These are phyloP conservation scores for Diphyllodes magnificus DNA, from an alignment of 2,113 vertebrate genomes.

Conservation along the genomic window DNA sequence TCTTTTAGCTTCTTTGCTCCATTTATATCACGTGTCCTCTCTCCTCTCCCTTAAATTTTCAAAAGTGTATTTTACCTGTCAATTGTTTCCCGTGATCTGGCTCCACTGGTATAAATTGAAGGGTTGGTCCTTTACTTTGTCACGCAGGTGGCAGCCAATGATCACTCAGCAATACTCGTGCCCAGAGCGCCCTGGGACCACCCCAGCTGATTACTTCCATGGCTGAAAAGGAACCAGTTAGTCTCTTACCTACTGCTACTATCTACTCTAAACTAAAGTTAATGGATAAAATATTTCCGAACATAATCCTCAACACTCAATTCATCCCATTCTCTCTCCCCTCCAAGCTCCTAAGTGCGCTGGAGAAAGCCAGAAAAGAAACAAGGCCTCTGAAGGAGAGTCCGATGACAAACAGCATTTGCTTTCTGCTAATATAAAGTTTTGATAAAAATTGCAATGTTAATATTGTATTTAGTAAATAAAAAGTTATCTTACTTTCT, in stretches of 20 bases:
- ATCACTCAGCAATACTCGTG: constrained; percentile 64
- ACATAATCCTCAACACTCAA: background rate
- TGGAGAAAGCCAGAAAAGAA: background rate
- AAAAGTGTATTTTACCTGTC: constrained; percentile 60
- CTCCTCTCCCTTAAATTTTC: constrained; percentile 14
- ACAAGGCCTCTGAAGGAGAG: background rate
- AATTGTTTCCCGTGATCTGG: constrained; percentile 61
- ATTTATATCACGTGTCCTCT: background rate
- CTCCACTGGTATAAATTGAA: constrained; percentile 62
- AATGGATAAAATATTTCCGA: background rate
- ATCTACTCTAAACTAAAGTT: constrained; percentile 45
- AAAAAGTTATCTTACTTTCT: background rate
- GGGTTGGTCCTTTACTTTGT: constrained; percentile 69
- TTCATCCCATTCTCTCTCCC: background rate
- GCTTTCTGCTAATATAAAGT: background rate
- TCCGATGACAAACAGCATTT: background rate
- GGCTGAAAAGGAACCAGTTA: constrained; percentile 71
- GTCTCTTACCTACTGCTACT: constrained; percentile 66
- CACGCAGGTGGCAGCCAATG: constrained; percentile 67
- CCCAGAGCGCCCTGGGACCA: constrained; percentile 67
- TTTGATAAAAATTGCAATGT: background rate
- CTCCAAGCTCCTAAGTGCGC: background rate
- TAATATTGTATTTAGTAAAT: background rate
- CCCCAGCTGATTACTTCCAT: constrained; percentile 70
- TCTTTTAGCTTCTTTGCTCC: background rate